Conservation (phyloP, 1,140 invertebrate species). For the Hycleus cichorii region DNA sequence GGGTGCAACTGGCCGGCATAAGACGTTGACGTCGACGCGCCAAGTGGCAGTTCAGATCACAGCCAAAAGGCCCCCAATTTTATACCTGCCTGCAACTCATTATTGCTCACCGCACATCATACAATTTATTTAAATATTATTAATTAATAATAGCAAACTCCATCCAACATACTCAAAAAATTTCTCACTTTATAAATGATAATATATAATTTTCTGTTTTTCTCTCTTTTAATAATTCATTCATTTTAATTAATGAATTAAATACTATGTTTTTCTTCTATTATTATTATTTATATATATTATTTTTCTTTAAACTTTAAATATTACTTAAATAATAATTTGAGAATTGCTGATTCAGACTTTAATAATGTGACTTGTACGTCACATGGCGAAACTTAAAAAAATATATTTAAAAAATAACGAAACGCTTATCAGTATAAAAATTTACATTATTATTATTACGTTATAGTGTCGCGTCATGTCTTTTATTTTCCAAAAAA, state of each 20-base stretch:
- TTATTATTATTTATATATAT: constrained; percentile 32
- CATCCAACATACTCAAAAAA: constrained; percentile 3
- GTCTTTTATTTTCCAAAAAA: constrained; percentile 21
- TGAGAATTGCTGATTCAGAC: constrained; percentile 43
- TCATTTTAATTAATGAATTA: too few relatives aligned
- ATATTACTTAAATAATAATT: constrained; percentile 41
- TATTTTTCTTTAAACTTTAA: constrained; percentile 31
- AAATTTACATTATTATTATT: constrained; percentile 30
- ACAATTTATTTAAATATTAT: too few relatives aligned
- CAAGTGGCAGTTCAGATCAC: constrained; percentile 40
- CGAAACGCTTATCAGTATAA: constrained; percentile 37
- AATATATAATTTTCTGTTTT: constrained; percentile 26
- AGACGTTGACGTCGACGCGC: constrained; percentile 17
- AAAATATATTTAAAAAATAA: constrained; percentile 40
- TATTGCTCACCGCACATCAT: constrained; percentile 23
- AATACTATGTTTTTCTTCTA: constrained; percentile 22
- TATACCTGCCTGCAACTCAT: constrained; percentile 17
- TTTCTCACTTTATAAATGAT: constrained; percentile 28
- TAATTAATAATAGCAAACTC: constrained; percentile 1
- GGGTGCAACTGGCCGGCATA: constrained; percentile 18
- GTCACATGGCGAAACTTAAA: constrained; percentile 37
- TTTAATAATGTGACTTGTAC: constrained; percentile 36
- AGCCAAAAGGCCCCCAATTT: constrained; percentile 34
- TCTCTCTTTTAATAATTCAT: too few relatives aligned
- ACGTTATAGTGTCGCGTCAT: constrained; percentile 28